Evolutionary conservation across 2,113 vertebrate species (phyloP).

Genomic region (Anseranas semipalmata): DNA sequence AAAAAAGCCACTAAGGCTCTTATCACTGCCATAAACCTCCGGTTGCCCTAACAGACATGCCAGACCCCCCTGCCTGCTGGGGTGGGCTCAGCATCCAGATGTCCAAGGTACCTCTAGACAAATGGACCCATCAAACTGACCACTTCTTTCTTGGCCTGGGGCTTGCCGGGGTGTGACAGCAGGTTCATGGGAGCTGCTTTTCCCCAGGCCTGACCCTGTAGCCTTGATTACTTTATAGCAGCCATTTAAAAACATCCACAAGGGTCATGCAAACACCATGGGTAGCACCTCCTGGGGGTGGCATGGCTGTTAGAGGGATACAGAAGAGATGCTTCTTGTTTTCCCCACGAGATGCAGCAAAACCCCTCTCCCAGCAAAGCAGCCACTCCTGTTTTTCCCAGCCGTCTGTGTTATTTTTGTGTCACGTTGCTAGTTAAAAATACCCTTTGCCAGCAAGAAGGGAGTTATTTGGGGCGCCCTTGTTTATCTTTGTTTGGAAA

Average conservation of each 20-base stretch:
- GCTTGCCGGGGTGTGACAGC: not conserved
- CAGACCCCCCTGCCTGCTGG: not conserved
- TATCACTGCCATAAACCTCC: not conserved
- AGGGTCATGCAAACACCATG: not conserved
- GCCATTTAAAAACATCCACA: not conserved
- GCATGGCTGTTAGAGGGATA: not conserved
- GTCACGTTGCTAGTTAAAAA: not conserved
- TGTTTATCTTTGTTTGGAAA: conserved; percentile 63
- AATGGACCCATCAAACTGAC: not conserved
- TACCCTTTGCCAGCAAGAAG: conserved; percentile 39
- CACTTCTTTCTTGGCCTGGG: not conserved
- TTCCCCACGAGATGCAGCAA: not conserved
- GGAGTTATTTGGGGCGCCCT: conserved; percentile 49
- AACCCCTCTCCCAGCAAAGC: not conserved
- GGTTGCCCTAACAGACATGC: accelerated
- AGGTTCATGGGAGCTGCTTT: not conserved
- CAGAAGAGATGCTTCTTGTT: not conserved
- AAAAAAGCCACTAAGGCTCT: not conserved
- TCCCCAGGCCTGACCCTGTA: not conserved
- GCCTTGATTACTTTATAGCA: conserved; percentile 15
- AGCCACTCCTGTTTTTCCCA: not conserved
- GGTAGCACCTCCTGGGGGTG: not conserved
- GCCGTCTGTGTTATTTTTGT: conserved; percentile 25
- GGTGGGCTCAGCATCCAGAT: not conserved
- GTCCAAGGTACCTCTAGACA: not conserved